phyloP scores from a whole-genome alignment of 2,113 vertebrate genomes.

The Ailurus styani region DNA sequence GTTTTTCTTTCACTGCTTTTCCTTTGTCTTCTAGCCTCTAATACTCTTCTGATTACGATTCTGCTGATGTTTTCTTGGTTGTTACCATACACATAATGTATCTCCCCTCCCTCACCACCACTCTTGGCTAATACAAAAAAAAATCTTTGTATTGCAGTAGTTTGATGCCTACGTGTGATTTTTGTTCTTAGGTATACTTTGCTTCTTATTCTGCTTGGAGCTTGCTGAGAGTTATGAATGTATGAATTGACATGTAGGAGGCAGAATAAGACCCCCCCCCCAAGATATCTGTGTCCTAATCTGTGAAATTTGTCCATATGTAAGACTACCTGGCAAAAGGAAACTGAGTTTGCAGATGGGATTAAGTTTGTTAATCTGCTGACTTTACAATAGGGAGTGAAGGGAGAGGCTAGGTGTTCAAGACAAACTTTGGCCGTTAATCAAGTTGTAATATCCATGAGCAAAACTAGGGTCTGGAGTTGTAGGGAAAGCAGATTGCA shows the following conservation, averaged over 20 bases:
- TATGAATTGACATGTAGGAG: background rate
- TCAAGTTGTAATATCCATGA: background rate
- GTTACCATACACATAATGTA: background rate
- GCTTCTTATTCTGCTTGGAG: background rate
- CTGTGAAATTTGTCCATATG: background rate
- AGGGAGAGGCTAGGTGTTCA: background rate
- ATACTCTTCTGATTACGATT: background rate
- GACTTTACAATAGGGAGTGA: background rate
- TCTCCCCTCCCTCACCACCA: background rate
- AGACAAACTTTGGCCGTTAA: background rate
- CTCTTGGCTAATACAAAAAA: background rate
- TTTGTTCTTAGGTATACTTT: background rate
- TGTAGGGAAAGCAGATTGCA: background rate
- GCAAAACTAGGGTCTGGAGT: background rate
- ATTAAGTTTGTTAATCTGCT: background rate
- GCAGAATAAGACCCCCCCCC: background rate
- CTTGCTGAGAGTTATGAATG: background rate
- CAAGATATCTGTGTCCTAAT: background rate
- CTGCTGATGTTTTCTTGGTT: background rate
- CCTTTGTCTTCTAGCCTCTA: background rate
- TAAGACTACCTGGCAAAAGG: background rate
- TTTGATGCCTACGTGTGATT: background rate
- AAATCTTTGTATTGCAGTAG: background rate
- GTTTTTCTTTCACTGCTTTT: background rate
- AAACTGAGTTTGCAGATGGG: background rate